Evolutionary conservation across 2,797 vertebrate species (phyloP), one percentile per base, ranked within the genome.

Genomic region (Cheirogaleus major): DNA sequence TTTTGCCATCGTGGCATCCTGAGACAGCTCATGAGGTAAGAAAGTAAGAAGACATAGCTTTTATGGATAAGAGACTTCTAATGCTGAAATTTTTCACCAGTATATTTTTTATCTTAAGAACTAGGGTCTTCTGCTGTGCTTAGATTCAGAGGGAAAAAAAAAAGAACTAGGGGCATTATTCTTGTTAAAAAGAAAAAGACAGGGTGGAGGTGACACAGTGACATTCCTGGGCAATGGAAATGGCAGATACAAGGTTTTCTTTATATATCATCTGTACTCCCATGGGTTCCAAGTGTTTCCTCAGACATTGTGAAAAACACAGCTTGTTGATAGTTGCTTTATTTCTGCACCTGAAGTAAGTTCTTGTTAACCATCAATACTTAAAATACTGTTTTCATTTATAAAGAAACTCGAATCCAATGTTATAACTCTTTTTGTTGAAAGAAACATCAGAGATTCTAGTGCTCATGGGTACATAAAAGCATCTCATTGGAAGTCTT

Each of bases 361-460:
- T 43, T 78, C 38, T 83, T 96, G 48, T 87, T 87, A 76, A 52
- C 48, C 4, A 27, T 41, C 67, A 82, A 67, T 78, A 55, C 48
- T 41, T 25, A 69, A 85, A 96, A 90, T 52, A 52, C 59, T 55
- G n/a, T 63, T 92, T 95, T 91, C 41, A 48, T 78, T 93, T 89
- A 27, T 80, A 94, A 95, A 48, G 70, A 48, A 80, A n/a, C 73
- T 35, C 17, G 27, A 52, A 48, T 82, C 70, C 72, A 73, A 86
- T 55, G 55, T 18, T 63, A 4, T 59, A 48, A 38, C 70, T 83
- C 23, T 80, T 57, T 69, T 50, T 55, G 32, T 50, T 52, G 72
- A 78, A 97, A 96, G 82, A 81, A 27, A 35, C 67, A 32, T 20
- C 15, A 59, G n/a, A 45, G 30, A 63, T 25, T 41, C 69, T 45